Conservation (phyloP, 2,113 vertebrate species). For the Lagopus leucura region DNA sequence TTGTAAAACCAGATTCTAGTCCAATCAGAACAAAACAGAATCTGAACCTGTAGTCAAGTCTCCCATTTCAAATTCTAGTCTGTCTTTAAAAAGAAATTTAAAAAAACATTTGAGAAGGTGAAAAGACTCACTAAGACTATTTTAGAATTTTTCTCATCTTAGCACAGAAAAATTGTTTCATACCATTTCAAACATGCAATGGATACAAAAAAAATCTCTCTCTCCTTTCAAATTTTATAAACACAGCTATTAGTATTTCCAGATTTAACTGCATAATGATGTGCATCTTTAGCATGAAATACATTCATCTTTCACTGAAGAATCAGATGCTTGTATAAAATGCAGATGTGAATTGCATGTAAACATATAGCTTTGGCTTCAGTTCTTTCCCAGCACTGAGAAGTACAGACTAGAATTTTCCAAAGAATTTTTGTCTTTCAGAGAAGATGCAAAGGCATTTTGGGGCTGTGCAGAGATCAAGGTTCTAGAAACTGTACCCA, state of each 20-base stretch:
- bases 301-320: not conserved
- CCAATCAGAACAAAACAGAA: not conserved
- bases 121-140: not conserved
- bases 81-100: not conserved
- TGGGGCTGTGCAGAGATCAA: not conserved
- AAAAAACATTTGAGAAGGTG: not conserved
- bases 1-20: not conserved
- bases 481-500: not conserved
- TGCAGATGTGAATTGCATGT: not conserved
- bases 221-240: not conserved
- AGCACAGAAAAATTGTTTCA: not conserved
- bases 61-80: not conserved
- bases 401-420: not conserved
- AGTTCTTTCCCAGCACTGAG: not conserved
- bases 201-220: not conserved
- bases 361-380: not conserved
- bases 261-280: not conserved
- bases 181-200: not conserved
- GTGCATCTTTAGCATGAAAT: not conserved
- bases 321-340: not conserved
- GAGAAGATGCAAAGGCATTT: not conserved
- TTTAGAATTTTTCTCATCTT: not conserved
- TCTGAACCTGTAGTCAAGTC: rapidly evolving
- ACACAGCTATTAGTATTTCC: not conserved
- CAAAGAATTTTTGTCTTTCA: not conserved